Evolutionary conservation across 2,888 invertebrate species (phyloP), one percentile per base, ranked within the genome.

Genomic region (Diachrysia chrysitis): DNA sequence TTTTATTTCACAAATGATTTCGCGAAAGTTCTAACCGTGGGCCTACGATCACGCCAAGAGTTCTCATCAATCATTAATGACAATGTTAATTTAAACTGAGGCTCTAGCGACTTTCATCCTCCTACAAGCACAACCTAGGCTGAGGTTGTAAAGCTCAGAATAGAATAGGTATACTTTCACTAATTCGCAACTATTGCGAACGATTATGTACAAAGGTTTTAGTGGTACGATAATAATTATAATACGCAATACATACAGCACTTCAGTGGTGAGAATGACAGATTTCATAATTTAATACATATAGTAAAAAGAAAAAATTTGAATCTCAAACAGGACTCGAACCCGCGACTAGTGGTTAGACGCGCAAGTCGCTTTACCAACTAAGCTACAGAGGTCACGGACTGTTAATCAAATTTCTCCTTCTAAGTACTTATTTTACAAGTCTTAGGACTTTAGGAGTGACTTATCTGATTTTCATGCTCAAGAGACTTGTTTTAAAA

Each of bases 121-220:
- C 29, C n/a, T n/a, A n/a, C n/a, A n/a, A n/a, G n/a, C 35, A 63
- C n/a, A 32, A 57, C 10, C 10, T 10, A 32, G 32, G 16, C 12
- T 37, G 51, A 66, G 76, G 53, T n/a, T 16, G 23, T 51, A 51
- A 66, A 54, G 48, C 59, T 37, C 60, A 58, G 19, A 4, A 21
- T 19, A 32, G 42, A 62, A 46, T 66, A n/a, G n/a, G n/a, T n/a
- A 17, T 53, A 66, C 80, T 79, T 76, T 78, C 72, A 79, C 69
- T 59, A 57, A 67, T 69, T 69, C 37, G 55, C 65, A 65, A 72
- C 42, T 42, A 61, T 67, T 29, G 23, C 19, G 17, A 32, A 29
- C 12, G 16, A 51, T 32, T 46, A 29, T 25, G 37, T 42, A 29
- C 21, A 59, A 63, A 37, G 21, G n/a, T 29, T 63, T 73, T 63